Evolutionary conservation across 2,113 vertebrate species (phyloP), one percentile per base, ranked within the genome.

Genomic region (Lepus americanus): DNA sequence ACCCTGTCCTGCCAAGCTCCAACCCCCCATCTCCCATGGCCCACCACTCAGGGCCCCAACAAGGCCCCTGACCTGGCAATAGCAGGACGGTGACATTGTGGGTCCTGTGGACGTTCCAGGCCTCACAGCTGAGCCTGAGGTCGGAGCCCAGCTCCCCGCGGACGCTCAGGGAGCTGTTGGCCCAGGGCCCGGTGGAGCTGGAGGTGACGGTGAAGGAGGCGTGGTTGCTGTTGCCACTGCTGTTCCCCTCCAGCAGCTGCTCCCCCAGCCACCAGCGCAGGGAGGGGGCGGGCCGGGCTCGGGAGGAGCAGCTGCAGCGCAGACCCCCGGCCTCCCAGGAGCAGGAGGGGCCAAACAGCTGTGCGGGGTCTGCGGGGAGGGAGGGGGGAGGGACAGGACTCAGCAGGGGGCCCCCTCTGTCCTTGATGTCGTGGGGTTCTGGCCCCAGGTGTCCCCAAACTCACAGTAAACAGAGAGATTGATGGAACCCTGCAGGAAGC

Each of bases 141-240:
- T 2, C 9, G 0, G 87, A 6, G 23, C 10, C 17, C 1, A 82
- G 69, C 3, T 0, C 61, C 25, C 0, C 1, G 0, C 0, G 3
- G 51, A 97, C 36, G 3, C 27, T 87, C 95, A 97, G 84, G 70
- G 92, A 94, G 84, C 96, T 55, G 61, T 96, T 93, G 84, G 53
- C 14, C 92, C 95, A 97, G 66, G 27, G 25, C 31, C 76, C 79
- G 0, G 0, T 0, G 0, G 49, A 55, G 31, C 20, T 23, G 87
- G 73, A 80, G 27, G 16, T 80, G 79, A 85, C 11, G 0, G 0
- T 1, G 44, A 55, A 0, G 69, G 92, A 55, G 39, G 17, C 0
- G 0, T 83, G 55, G 66, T 95, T 77, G 44, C 20, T 22, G 44
- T 80, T 95, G 25, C 22, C 88, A 61, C 96, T 77, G 44, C 20